phyloP scores from a whole-genome alignment of 2,113 vertebrate genomes.

The Lycaon pictus region DNA sequence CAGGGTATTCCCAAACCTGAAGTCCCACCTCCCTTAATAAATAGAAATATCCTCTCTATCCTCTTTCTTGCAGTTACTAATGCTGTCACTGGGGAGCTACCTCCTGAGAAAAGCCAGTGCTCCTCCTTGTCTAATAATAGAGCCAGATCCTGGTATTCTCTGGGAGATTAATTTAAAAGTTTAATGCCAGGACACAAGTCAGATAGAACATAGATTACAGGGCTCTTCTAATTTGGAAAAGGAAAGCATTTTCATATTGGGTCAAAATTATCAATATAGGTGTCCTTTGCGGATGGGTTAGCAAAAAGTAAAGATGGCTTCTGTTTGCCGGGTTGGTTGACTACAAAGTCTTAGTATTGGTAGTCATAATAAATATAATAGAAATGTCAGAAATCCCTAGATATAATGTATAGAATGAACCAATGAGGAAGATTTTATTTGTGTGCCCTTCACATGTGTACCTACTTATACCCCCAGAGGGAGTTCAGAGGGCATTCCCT shows the following conservation, averaged over 20 bases:
- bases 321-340: background rate
- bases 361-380: background rate
- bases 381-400: background rate
- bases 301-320: background rate
- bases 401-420: background rate
- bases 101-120: background rate
- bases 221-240: background rate
- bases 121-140: background rate
- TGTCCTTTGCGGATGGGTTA: background rate
- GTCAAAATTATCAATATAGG: background rate
- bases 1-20: background rate
- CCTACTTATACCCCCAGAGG: background rate
- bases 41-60: background rate
- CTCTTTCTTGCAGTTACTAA: background rate
- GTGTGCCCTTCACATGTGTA: background rate
- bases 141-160: background rate
- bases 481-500: background rate
- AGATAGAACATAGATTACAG: background rate
- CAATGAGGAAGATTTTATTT: background rate
- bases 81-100: background rate
- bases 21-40: background rate
- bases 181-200: background rate
- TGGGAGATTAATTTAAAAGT: background rate
- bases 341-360: background rate
- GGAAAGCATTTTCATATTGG: background rate